Evolutionary conservation across 23 tunicate genomes (phyloP), one percentile per base, ranked within the genome.

Genomic region (Corella eumyota): DNA sequence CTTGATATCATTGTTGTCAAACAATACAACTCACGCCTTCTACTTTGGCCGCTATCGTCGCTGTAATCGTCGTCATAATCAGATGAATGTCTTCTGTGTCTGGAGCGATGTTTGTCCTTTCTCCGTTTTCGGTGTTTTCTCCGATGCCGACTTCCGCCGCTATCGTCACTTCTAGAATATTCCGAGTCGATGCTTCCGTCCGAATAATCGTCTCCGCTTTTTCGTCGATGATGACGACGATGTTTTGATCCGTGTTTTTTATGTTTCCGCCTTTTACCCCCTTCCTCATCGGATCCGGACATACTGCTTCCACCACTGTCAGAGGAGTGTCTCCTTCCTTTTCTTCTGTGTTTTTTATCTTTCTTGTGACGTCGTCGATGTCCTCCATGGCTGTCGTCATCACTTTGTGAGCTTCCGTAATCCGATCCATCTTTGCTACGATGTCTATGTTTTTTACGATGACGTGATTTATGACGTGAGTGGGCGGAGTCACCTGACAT

Each of bases 161-260:
- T 61, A 24, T 75, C 76, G n/a, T 67, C 68, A 3, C 79, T 55
- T 11, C 81, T 58, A n/a, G 80, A 82, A 45, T 77, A 40, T 6
- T 71, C 73, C 0, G 90, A 80, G 47, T 72, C 57, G 0, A n/a
- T 77, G 61, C 78, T 74, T 2, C 38, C 77, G 31, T 64, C 70
- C 21, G 78, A 62, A 20, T 62, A 28, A 36, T 66, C 73, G 7
- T 66, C 66, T 13, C 25, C 49, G 25, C 49, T 67, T 36, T 58
- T 57, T 2, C 50, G 50, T 21, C 72, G 50, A 9, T 67, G 59
- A 4, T 49, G 82, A 4, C 60, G 73, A 30, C 82, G 56, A 45
- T 50, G 59, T 29, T 67, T 66, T 6, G 58, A 49, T 13, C 71
- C 59, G 22, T 34, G 72, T 4, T 67, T 72, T 44, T 34, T 38